phyloP scores from a whole-genome alignment of 2,888 invertebrate species.

The Torymus auratus region DNA sequence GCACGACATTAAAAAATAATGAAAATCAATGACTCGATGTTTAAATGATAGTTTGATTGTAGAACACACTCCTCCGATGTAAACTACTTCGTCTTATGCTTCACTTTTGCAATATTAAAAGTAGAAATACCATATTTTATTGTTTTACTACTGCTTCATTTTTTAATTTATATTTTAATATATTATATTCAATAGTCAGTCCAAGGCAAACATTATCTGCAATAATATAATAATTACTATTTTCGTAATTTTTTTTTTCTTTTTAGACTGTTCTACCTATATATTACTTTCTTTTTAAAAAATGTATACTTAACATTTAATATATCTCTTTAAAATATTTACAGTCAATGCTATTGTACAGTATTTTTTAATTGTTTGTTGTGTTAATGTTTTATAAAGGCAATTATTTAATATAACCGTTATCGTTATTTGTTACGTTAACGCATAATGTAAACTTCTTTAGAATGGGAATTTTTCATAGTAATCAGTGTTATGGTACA shows the following conservation, averaged over 20 bases:
- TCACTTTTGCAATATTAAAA: slow-evolving; percentile 74
- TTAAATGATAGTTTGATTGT: slow-evolving; percentile 70
- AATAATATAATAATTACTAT: slow-evolving; percentile 73
- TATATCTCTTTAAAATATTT: slow-evolving; percentile 72
- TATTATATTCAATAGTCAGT: slow-evolving; percentile 73
- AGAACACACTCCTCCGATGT: slow-evolving; percentile 70
- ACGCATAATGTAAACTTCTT: slow-evolving; percentile 68
- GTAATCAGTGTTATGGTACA: slow-evolving; percentile 67
- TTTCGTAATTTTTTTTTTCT: slow-evolving; percentile 64
- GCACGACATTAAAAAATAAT: slow-evolving; percentile 67
- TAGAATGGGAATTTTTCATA: slow-evolving; percentile 68
- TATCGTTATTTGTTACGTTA: slow-evolving; percentile 69
- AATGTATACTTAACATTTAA: slow-evolving; percentile 76
- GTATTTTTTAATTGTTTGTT: slow-evolving; percentile 70
- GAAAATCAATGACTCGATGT: slow-evolving; percentile 58
- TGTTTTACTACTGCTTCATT: slow-evolving; percentile 69
- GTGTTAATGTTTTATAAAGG: slow-evolving; percentile 74
- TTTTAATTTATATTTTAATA: slow-evolving; percentile 61
- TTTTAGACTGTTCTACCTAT: slow-evolving; percentile 72
- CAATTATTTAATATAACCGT: slow-evolving; percentile 75
- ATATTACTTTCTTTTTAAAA: slow-evolving; percentile 77
- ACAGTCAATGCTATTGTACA: slow-evolving; percentile 75
- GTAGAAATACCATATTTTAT: slow-evolving; percentile 75
- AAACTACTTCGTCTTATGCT: slow-evolving; percentile 69
- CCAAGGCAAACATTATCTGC: slow-evolving; percentile 77